A percentile compares a stretch with the other conserved stretches of the same genome.
phyloP scores from a whole-genome alignment of 2,797 vertebrate species.

The Coranthus polyacanthus region DNA sequence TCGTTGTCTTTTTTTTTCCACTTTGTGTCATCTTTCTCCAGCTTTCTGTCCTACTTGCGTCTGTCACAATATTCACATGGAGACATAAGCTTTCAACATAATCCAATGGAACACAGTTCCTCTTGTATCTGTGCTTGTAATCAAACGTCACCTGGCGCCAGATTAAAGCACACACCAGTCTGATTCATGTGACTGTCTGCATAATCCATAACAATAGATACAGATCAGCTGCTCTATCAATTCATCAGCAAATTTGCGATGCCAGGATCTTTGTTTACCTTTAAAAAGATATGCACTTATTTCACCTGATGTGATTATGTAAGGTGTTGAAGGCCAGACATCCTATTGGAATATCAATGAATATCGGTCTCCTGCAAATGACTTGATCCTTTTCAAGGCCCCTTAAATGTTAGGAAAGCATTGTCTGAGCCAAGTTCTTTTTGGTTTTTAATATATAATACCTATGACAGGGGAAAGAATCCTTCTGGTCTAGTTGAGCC shows the following conservation, averaged over 20 bases:
- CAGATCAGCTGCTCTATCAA: conserved; percentile 25
- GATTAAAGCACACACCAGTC: conserved; percentile 53
- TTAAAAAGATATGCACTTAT: conserved; percentile 5
- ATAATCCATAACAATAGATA: conserved; percentile 35
- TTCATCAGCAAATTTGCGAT: conserved; percentile 36
- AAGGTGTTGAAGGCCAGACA: conserved; percentile 31
- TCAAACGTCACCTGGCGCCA: conserved; percentile 70
- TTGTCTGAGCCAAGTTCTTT: neutral
- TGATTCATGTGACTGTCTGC: conserved; percentile 45
- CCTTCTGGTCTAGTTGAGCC: conserved; percentile 45
- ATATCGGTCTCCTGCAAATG: conserved; percentile 37
- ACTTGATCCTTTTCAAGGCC: conserved; percentile 21
- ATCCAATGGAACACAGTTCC: conserved; percentile 52
- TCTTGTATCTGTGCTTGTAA: conserved; percentile 50
- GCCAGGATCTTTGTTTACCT: conserved; percentile 4
- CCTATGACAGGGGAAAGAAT: conserved; percentile 17
- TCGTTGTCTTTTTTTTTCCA: neutral
- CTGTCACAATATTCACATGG: conserved; percentile 25
- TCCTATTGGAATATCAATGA: conserved; percentile 46
- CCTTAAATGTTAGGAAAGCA: conserved; percentile 10
- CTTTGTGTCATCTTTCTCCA: neutral
- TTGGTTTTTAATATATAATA: neutral
- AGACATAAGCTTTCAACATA: conserved; percentile 48
- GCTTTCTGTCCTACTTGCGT: neutral
- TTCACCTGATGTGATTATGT: conserved; percentile 39